Evolutionary conservation across 2,797 vertebrate species (phyloP).

Genomic region (Coccyzus lansbergi): DNA sequence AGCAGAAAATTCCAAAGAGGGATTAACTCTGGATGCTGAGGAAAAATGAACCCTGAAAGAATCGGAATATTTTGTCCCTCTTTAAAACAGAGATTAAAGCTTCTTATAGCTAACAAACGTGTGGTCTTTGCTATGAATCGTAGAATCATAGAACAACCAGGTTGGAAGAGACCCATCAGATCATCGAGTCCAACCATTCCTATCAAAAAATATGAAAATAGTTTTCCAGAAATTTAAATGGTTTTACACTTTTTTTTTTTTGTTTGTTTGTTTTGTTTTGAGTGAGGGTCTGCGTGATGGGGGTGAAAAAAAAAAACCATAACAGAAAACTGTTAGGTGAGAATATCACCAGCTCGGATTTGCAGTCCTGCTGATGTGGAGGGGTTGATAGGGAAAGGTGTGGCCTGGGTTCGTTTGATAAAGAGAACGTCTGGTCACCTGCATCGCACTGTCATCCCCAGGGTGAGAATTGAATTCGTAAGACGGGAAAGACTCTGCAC

Average conservation of each 20-base stretch:
- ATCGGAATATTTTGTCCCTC: neutral
- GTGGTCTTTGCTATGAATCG: neutral
- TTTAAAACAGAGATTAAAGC: neutral
- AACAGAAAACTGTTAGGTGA: neutral
- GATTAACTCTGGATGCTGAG: neutral
- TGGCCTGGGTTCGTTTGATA: neutral
- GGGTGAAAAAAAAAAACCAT: neutral
- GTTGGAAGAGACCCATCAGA: too few relatives aligned
- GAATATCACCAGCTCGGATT: neutral
- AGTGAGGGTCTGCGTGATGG: neutral
- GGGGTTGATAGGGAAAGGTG: neutral
- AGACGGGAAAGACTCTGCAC: neutral
- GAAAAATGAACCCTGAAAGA: neutral
- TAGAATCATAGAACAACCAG: too few relatives aligned
- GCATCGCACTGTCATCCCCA: neutral
- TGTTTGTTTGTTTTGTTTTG: neutral
- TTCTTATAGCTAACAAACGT: neutral
- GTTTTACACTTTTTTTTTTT: too few relatives aligned
- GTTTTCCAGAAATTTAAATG: neutral
- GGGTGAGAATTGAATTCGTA: neutral
- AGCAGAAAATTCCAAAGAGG: neutral
- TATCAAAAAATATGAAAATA: too few relatives aligned
- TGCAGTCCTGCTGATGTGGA: neutral
- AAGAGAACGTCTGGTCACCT: neutral
- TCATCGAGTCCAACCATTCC: too few relatives aligned